A percentile compares a stretch with the other conserved stretches of the same genome.
These are phyloP conservation scores for Leucozona laternaria DNA, from an alignment of 2,888 invertebrate genomes.

Conservation along the genomic window DNA sequence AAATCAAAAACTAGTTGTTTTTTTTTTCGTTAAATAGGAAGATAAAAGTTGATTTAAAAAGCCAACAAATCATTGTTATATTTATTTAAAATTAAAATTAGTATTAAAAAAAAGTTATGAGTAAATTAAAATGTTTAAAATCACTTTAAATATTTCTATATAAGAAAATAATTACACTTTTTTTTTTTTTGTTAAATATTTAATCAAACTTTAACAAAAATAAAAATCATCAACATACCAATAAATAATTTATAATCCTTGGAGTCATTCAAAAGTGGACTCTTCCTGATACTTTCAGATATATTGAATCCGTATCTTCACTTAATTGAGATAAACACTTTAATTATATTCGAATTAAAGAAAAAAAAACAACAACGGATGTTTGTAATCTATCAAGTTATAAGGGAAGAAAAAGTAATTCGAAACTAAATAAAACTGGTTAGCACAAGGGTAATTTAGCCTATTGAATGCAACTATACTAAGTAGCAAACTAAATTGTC, in stretches of 20 bases:
- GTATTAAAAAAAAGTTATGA: no score
- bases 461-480: constrained; percentile 12
- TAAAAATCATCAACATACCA: no score
- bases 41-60: no score
- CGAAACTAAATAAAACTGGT: constrained; percentile 13
- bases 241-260: constrained; percentile 80
- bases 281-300: not conserved
- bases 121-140: no score
- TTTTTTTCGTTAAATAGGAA: no score
- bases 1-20: no score
- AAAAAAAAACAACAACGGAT: not conserved
- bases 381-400: constrained; percentile 2
- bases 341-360: not conserved
- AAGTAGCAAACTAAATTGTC: not conserved
- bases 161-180: no score
- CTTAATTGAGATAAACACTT: not conserved
- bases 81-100: no score
- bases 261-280: constrained; percentile 78
- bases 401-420: not conserved
- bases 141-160: no score
- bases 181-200: no score
- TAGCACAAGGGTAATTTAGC: constrained; percentile 5
- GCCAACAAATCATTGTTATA: no score
- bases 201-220: no score
- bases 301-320: not conserved